phyloP scores from a whole-genome alignment of 2,888 invertebrate genomes.

The Phalera bucephala region DNA sequence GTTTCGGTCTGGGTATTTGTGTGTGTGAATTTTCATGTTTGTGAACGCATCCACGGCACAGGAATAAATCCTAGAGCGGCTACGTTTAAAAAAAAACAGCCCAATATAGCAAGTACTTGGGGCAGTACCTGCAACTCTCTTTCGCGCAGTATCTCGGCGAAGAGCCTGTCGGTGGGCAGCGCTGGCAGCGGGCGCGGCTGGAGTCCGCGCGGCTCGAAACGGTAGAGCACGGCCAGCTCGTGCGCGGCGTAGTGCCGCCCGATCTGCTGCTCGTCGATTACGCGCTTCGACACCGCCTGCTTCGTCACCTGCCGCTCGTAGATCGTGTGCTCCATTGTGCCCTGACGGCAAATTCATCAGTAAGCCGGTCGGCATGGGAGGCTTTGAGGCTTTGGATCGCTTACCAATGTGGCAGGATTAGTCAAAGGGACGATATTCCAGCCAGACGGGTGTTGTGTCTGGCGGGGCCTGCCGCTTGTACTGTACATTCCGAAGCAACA shows the following conservation, averaged over 20 bases:
- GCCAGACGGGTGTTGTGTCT: no score
- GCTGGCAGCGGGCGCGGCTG: slow-evolving; percentile 85
- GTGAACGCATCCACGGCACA: no score
- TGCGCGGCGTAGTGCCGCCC: slow-evolving; percentile 98
- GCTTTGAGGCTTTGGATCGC: neutral
- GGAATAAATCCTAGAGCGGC: no score
- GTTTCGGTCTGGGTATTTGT: no score
- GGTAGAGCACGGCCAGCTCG: slow-evolving; percentile 95
- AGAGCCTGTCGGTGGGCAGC: slow-evolving; percentile 93
- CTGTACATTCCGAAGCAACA: no score
- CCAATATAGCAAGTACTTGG: no score
- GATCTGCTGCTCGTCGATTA: slow-evolving; percentile 98
- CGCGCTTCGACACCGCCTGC: slow-evolving; percentile 96
- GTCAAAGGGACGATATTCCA: no score
- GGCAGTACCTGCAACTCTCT: slow-evolving; percentile 86
- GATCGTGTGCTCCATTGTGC: slow-evolving; percentile 99
- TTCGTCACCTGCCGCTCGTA: slow-evolving; percentile 99
- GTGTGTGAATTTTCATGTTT: no score
- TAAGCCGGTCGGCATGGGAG: no score
- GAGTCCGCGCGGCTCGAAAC: slow-evolving; percentile 88
- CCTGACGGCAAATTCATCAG: slow-evolving; percentile 84
- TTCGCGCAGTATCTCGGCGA: slow-evolving; percentile 92
- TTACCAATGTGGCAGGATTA: no score
- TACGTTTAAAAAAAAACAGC: no score
- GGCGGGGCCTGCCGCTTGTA: no score